Conservation (phyloP, 2,113 vertebrate genomes). For the Hassar affinis region DNA sequence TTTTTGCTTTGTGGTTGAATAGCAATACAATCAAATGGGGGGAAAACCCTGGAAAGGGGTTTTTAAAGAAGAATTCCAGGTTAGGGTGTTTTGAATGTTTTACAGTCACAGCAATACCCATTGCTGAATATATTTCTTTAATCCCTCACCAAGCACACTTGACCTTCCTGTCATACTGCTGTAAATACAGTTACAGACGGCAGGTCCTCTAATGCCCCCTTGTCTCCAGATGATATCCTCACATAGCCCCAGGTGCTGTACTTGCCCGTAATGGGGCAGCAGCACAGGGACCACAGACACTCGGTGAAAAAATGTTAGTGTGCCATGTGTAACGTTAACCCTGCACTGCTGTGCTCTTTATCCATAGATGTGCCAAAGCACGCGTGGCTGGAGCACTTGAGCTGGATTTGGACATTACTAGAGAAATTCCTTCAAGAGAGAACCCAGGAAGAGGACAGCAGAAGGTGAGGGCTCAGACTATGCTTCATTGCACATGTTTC, state of each 20-base stretch:
- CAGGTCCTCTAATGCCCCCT: background rate
- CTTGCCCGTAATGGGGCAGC: background rate
- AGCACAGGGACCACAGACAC: background rate
- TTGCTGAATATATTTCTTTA: background rate
- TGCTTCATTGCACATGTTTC: background rate
- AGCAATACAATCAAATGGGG: background rate
- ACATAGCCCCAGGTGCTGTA: constrained; percentile 31
- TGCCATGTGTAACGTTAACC: background rate
- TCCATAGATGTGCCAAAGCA: constrained; percentile 73
- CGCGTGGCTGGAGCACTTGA: constrained; percentile 73
- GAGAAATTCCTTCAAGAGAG: constrained; percentile 69
- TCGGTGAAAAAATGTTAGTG: no score
- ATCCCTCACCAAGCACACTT: background rate
- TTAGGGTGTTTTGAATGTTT: background rate
- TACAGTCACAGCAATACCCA: background rate
- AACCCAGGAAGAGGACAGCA: constrained; percentile 49
- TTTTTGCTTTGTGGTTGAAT: background rate
- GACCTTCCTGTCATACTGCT: background rate
- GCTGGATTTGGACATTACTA: constrained; percentile 73
- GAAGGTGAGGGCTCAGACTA: constrained; percentile 55
- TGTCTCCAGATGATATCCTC: constrained; percentile 27
- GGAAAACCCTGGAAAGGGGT: no score
- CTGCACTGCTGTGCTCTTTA: background rate
- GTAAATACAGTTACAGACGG: background rate
- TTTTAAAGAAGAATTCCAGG: no score